A percentile compares a stretch with the other conserved stretches of the same genome.
Conservation (phyloP, 1,140 invertebrate species). For the Drosophila nasuta region DNA sequence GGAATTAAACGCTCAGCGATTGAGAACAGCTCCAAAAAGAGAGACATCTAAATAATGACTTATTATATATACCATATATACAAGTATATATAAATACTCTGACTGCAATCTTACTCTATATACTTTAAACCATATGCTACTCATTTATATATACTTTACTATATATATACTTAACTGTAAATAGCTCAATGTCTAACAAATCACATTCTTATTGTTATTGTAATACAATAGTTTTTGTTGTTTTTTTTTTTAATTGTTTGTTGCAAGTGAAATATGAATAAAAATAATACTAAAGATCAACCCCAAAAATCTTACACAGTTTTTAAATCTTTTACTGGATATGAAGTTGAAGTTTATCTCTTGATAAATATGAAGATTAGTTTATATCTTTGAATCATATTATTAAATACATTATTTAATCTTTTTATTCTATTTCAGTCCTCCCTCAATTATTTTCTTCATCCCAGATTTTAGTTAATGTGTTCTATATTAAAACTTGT, state of each 20-base stretch:
- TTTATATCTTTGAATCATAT: too few relatives aligned
- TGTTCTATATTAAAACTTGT: too few relatives aligned
- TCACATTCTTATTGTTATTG: slow-evolving; percentile 7
- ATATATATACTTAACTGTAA: slow-evolving; percentile 44
- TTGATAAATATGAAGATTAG: too few relatives aligned
- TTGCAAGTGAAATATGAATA: slow-evolving; percentile 29
- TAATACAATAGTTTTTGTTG: slow-evolving; percentile 11
- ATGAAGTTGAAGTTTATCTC: background rate
- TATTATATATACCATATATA: slow-evolving; percentile 1
- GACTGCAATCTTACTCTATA: slow-evolving; percentile 5
- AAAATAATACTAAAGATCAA: slow-evolving; percentile 27
- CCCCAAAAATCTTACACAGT: background rate
- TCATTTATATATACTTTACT: slow-evolving; percentile 10
- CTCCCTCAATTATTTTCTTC: too few relatives aligned
- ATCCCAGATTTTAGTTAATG: too few relatives aligned
- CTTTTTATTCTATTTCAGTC: too few relatives aligned
- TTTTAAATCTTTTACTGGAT: background rate
- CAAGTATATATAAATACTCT: slow-evolving; percentile 7
- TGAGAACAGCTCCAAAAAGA: background rate
- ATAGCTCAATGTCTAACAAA: slow-evolving; percentile 37
- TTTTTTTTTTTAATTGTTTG: slow-evolving; percentile 12
- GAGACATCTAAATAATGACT: slow-evolving; percentile 8
- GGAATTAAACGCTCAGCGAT: slow-evolving; percentile 42
- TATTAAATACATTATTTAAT: too few relatives aligned
- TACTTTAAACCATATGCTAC: background rate